phyloP scores from a whole-genome alignment of 2,888 invertebrate genomes.

The Acrobasis consociella region DNA sequence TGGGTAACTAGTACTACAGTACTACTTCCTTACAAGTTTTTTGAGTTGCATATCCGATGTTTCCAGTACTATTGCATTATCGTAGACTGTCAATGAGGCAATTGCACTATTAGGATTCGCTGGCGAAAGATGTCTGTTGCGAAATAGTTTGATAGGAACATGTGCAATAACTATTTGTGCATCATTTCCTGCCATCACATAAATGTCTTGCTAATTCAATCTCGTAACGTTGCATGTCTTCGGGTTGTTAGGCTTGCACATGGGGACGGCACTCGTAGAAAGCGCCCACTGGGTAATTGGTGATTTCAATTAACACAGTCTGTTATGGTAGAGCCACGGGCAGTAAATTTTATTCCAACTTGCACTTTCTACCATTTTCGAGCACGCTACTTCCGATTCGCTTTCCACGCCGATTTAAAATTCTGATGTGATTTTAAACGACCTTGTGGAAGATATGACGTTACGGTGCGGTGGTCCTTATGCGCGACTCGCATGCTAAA shows the following conservation, averaged over 20 bases:
- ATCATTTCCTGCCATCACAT: conserved; percentile 31
- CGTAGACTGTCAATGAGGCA: not conserved
- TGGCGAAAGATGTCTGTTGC: not conserved
- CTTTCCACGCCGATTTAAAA: conserved; percentile 57
- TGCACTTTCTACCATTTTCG: conserved; percentile 70
- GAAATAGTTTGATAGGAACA: not conserved
- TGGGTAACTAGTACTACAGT: conserved; percentile 28
- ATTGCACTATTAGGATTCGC: not conserved
- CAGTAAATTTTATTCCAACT: conserved; percentile 62
- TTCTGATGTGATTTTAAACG: conserved; percentile 51
- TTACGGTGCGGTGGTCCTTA: conserved; percentile 44
- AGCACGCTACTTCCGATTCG: conserved; percentile 61
- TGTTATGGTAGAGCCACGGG: conserved; percentile 55
- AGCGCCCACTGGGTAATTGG: conserved; percentile 54
- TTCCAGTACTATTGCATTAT: not conserved
- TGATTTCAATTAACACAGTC: conserved; percentile 68
- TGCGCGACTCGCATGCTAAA: conserved; percentile 60
- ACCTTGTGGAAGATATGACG: conserved; percentile 48
- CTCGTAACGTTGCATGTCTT: conserved; percentile 43
- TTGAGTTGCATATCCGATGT: conserved; percentile 23
- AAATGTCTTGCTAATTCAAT: conserved; percentile 36
- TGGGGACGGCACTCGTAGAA: conserved; percentile 53
- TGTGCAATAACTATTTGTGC: conserved; percentile 15
- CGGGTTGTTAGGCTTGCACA: conserved; percentile 47
- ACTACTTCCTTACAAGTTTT: conserved; percentile 27